A percentile compares a stretch with the other conserved stretches of the same genome.
Conservation (phyloP, 2,888 invertebrate species). For the Stratiomys singularior region DNA sequence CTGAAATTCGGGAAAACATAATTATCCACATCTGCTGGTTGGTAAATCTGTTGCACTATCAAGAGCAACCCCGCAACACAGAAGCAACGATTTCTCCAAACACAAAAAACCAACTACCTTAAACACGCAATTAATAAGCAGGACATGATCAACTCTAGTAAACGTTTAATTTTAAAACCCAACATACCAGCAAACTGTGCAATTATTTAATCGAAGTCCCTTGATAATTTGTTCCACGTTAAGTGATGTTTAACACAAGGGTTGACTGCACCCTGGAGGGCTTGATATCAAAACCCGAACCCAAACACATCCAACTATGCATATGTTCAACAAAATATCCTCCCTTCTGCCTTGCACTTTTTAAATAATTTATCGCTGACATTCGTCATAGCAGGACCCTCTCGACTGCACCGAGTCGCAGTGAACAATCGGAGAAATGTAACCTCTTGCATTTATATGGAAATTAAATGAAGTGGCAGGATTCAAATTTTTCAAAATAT, state of each 20-base stretch:
- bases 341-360: background rate
- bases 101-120: no score
- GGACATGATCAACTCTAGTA: no score
- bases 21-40: no score
- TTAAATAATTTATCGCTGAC: slow-evolving; percentile 35
- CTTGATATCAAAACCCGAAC: slow-evolving; percentile 12
- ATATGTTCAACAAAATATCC: slow-evolving; percentile 16
- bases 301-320: background rate
- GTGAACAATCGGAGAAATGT: background rate
- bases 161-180: no score
- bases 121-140: no score
- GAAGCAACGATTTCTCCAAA: no score
- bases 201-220: slow-evolving; percentile 14
- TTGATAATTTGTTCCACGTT: slow-evolving; percentile 40
- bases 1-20: no score
- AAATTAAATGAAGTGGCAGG: slow-evolving; percentile 56
- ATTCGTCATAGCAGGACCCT: slow-evolving; percentile 15
- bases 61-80: no score
- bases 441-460: slow-evolving; percentile 47
- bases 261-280: slow-evolving; percentile 26
- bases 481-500: slow-evolving; percentile 54
- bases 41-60: no score
- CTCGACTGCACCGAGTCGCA: background rate
- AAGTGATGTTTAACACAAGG: slow-evolving; percentile 30
- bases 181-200: slow-evolving; percentile 5